phyloP scores from a whole-genome alignment of 37 sponge, comb jelly and placozoan species.

The Ephydatia muelleri region DNA sequence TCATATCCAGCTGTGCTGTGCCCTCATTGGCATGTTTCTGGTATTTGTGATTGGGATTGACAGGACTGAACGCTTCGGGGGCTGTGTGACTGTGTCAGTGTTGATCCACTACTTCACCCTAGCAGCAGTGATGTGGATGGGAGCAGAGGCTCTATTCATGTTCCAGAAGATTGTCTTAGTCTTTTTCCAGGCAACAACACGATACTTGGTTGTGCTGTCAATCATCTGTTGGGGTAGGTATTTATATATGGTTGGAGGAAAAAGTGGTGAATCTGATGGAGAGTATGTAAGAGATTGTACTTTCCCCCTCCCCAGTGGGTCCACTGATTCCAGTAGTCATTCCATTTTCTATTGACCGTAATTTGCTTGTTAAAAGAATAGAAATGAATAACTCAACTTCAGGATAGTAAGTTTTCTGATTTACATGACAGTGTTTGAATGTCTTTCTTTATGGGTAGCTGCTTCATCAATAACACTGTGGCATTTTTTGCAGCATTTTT shows the following conservation, averaged over 20 bases:
- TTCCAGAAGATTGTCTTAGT: slow-evolving; percentile 43
- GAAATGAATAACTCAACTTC: neutral
- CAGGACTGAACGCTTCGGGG: slow-evolving; percentile 8
- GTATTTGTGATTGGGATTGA: slow-evolving; percentile 37
- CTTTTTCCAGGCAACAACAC: slow-evolving; percentile 26
- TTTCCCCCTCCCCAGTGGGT: neutral
- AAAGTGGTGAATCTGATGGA: too few relatives aligned
- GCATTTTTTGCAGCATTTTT: slow-evolving; percentile 45
- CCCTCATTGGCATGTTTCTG: slow-evolving; percentile 37
- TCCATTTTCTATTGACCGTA: neutral
- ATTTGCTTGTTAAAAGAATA: neutral
- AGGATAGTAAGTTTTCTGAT: neutral
- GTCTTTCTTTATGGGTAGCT: slow-evolving; percentile 24
- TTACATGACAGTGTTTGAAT: neutral
- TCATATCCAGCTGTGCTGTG: slow-evolving; percentile 45
- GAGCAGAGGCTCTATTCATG: slow-evolving; percentile 27
- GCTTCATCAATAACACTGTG: slow-evolving; percentile 47
- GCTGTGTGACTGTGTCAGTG: slow-evolving; percentile 38
- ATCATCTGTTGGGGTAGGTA: slow-evolving; percentile 45
- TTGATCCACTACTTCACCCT: slow-evolving; percentile 57
- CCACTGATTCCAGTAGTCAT: slow-evolving; percentile 22
- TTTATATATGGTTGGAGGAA: too few relatives aligned
- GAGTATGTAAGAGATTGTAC: too few relatives aligned
- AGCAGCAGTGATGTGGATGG: slow-evolving; percentile 34
- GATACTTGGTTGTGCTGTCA: slow-evolving; percentile 17